phyloP scores from a whole-genome alignment of 1,140 invertebrate genomes.

The Thaumatotibia leucotreta region DNA sequence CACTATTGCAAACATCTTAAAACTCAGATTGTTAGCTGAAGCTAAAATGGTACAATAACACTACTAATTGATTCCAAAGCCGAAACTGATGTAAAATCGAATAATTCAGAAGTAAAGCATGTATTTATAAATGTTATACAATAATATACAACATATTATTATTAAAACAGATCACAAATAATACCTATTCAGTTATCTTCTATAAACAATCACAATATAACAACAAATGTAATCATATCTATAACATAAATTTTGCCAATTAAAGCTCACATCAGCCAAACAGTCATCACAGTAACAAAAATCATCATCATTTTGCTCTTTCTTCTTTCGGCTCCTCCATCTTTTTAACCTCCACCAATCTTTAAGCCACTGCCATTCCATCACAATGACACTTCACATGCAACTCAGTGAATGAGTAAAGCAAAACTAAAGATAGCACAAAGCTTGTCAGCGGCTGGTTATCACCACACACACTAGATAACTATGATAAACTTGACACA shows the following conservation, averaged over 20 bases:
- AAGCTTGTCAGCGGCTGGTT: slow-evolving; percentile 49
- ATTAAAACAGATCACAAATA: neutral
- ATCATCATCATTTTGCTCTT: slow-evolving; percentile 77
- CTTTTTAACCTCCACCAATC: slow-evolving; percentile 86
- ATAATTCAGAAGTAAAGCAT: neutral
- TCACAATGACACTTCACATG: slow-evolving; percentile 52
- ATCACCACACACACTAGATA: slow-evolving; percentile 43
- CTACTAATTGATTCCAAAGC: neutral
- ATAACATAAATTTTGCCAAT: slow-evolving; percentile 15
- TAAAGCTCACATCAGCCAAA: slow-evolving; percentile 77
- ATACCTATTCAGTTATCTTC: slow-evolving; percentile 10
- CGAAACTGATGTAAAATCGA: neutral
- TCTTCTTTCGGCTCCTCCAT: slow-evolving; percentile 79
- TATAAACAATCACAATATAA: slow-evolving; percentile 12
- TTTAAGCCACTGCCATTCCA: slow-evolving; percentile 87
- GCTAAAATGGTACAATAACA: neutral
- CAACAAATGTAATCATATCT: slow-evolving; percentile 6
- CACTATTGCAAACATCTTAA: neutral
- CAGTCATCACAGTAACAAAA: slow-evolving; percentile 86
- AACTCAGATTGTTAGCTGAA: neutral
- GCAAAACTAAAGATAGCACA: slow-evolving; percentile 28
- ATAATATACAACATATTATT: neutral
- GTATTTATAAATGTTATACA: neutral
- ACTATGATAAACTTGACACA: slow-evolving; percentile 65
- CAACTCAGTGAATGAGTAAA: slow-evolving; percentile 42